Evolutionary conservation across 2,888 invertebrate species (phyloP).

Genomic region (Cephonodes hylas): DNA sequence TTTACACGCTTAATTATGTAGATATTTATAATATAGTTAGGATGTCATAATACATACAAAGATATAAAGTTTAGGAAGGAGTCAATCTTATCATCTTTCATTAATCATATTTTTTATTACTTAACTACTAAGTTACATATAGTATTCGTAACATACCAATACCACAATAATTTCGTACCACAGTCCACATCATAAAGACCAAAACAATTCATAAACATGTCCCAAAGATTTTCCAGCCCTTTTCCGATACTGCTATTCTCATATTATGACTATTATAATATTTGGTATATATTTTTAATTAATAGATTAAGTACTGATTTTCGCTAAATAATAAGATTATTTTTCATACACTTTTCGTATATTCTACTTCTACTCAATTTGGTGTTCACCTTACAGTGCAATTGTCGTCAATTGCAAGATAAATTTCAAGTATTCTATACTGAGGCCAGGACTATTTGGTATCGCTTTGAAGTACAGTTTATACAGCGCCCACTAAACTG

Average conservation of each 20-base stretch:
- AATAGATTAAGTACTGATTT: background rate
- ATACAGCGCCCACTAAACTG: background rate
- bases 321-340: too few relatives aligned
- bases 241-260: background rate
- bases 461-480: background rate
- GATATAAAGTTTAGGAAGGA: background rate
- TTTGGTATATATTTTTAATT: background rate
- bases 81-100: background rate
- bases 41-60: background rate
- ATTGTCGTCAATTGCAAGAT: background rate
- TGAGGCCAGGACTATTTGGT: background rate
- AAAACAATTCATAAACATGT: background rate
- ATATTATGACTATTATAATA: background rate
- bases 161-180: conserved; percentile 6
- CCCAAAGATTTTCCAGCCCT: background rate
- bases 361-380: background rate
- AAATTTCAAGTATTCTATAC: background rate
- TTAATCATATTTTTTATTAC: background rate
- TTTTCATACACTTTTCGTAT: background rate
- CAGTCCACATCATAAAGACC: background rate
- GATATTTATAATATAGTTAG: background rate
- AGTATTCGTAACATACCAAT: background rate
- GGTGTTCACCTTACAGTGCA: background rate
- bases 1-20: too few relatives aligned
- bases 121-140: background rate